Evolutionary conservation across 2,797 vertebrate genomes (phyloP), one percentile per base, ranked within the genome.

Genomic region (Aratinga solstitialis): DNA sequence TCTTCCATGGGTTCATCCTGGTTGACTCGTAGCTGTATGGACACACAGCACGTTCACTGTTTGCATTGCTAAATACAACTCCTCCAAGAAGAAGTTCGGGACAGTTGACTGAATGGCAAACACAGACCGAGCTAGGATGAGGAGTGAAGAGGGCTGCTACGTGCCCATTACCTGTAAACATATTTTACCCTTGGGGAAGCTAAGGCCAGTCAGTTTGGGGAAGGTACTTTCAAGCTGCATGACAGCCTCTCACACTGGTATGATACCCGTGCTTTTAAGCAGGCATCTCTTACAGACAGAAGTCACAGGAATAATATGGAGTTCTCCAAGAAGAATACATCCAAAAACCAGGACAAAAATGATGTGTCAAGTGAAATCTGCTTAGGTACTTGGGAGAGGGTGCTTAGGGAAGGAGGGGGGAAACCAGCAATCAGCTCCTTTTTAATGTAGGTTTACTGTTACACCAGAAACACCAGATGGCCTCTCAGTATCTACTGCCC

Each of bases 1-100:
- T 99, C 98, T 15, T 99, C 99, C 96, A 98, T 98, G 5, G 99
- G 99, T 92, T 99, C 99, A 91, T 99, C 99, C 98, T 99, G 99
- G 97, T 99, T 99, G 63, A 99, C 99, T 40, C 99, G 98, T 82
- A 99, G 98, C 98, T 98, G 95, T 69, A 69, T 79, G 68, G 92
- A 91, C 43, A 96, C 68, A 95, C n/a, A 63, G 62, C 16, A 53
- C 2, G 9, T 6, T 91, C 87, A 63, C 19, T 0, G 1, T 69
- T 71, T 27, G 30, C 11, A 18, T 1, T 43, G 58, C 59, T 32
- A 9, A 76, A 13, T 22, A 30, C 45, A 36, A 0, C 34, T 43
- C 47, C 51, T 47, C 36, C 78, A 22, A 38, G 77, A 75, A 74
- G 54, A 2, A 15, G 16, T 26, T 7, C 3, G 42, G 36, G 61